phyloP scores from a whole-genome alignment of 1,140 invertebrate species.

The Neelides sp. region DNA sequence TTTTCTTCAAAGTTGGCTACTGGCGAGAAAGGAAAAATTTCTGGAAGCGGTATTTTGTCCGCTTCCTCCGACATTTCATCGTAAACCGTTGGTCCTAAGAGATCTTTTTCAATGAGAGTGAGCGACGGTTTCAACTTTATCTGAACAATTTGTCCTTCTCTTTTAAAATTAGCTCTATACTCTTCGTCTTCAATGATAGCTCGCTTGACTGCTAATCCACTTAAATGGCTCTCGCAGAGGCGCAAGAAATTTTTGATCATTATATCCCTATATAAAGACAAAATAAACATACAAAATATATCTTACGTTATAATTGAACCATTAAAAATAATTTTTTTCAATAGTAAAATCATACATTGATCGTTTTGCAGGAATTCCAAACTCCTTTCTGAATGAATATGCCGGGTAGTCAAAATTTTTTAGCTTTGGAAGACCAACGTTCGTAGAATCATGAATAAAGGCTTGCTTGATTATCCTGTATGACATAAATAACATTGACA shows the following conservation, averaged over 20 bases:
- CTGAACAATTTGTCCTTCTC: slow-evolving; percentile 48
- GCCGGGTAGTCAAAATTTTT: slow-evolving; percentile 54
- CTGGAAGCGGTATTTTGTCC: slow-evolving; percentile 45
- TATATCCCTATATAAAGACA: slow-evolving; percentile 45
- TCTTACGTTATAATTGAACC: slow-evolving; percentile 1
- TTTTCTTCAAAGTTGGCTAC: slow-evolving; percentile 50
- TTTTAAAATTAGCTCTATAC: slow-evolving; percentile 40
- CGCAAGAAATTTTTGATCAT: slow-evolving; percentile 55
- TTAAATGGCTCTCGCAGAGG: slow-evolving; percentile 50
- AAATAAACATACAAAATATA: slow-evolving; percentile 13
- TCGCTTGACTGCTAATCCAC: slow-evolving; percentile 35
- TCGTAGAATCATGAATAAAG: slow-evolving; percentile 62
- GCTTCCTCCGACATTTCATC: slow-evolving; percentile 34
- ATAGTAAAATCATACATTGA: slow-evolving; percentile 46
- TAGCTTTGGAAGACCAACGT: slow-evolving; percentile 57
- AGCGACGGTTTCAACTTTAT: slow-evolving; percentile 50
- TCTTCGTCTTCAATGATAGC: slow-evolving; percentile 11
- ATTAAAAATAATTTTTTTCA: background rate
- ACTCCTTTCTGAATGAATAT: slow-evolving; percentile 53
- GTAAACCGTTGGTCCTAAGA: slow-evolving; percentile 44
- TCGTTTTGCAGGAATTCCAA: slow-evolving; percentile 55
- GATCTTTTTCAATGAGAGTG: slow-evolving; percentile 48
- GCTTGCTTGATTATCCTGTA: slow-evolving; percentile 50
- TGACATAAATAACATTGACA: slow-evolving; percentile 13
- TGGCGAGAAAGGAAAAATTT: slow-evolving; percentile 55